Conservation (phyloP, 2,797 vertebrate species). For the Bradypodion ventrale region DNA sequence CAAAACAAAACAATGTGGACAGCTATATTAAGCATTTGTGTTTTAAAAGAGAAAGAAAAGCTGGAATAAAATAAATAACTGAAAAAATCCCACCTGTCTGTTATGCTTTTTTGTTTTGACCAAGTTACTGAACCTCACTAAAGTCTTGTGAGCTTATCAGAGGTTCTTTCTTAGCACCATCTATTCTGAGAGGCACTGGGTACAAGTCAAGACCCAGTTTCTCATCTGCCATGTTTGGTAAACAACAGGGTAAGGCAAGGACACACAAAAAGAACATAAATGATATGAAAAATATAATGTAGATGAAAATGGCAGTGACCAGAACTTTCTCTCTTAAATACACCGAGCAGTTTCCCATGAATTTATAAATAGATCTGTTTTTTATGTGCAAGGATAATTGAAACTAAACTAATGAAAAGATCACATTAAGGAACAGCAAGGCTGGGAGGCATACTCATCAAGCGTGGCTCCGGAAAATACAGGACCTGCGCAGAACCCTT, state of each 20-base stretch:
- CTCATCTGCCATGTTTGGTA: background rate
- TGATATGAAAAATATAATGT: background rate
- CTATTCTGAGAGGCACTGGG: background rate
- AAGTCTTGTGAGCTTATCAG: background rate
- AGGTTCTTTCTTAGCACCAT: background rate
- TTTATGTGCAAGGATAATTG: background rate
- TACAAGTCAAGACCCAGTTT: background rate
- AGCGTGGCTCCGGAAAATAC: no score
- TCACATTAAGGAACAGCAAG: conserved; percentile 19
- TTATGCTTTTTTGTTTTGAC: background rate
- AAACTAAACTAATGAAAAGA: conserved; percentile 6
- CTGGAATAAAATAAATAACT: background rate
- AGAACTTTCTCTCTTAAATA: background rate
- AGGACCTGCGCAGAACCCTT: no score
- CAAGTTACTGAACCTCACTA: background rate
- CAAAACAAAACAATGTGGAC: background rate
- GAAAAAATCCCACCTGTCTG: background rate
- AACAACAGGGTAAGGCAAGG: no score
- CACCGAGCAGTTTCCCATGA: background rate
- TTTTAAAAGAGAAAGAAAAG: background rate
- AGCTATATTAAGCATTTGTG: no score
- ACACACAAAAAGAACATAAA: background rate
- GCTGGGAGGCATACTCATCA: no score
- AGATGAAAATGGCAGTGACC: background rate
- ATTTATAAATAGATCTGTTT: background rate